A percentile compares a stretch with the other conserved stretches of the same genome.
Evolutionary conservation across 2,797 vertebrate species (phyloP).

Genomic region (Silurus lanzhouensis): DNA sequence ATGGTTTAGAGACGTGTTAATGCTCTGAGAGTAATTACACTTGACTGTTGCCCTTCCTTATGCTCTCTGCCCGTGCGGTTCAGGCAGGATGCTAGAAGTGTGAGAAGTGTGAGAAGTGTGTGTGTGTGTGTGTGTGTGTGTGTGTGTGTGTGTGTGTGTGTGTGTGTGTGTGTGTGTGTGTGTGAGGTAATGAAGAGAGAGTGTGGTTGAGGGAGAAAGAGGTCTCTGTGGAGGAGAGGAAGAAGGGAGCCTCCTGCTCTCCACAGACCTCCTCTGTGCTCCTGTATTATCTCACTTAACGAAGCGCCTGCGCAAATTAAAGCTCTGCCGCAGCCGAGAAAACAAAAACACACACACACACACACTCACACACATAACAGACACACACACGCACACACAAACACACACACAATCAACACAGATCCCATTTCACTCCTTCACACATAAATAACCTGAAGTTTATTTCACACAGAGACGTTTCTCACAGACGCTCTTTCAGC

Average conservation of each 20-base stretch:
- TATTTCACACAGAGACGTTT: conserved; percentile 42
- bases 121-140: conserved; percentile 63
- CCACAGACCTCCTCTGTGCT: conserved; percentile 77
- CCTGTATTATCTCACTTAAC: conserved; percentile 73
- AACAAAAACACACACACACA: conserved; percentile 58
- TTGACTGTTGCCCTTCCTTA: conserved; percentile 35
- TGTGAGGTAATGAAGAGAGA: conserved; percentile 68
- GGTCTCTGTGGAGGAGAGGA: conserved; percentile 69
- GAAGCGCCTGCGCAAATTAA: conserved; percentile 71
- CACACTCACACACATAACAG: conserved; percentile 45
- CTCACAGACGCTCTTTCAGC: conserved; percentile 69
- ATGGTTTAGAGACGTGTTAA: background rate
- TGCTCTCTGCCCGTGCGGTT: conserved; percentile 52
- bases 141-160: conserved; percentile 49
- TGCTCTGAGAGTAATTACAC: conserved; percentile 3
- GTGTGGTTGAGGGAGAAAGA: conserved; percentile 68
- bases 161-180: conserved; percentile 15
- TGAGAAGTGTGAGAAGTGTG: conserved; percentile 52
- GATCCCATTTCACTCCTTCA: conserved; percentile 62
- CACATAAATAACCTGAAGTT: conserved; percentile 34
- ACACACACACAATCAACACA: conserved; percentile 49
- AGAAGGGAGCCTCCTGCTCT: conserved; percentile 60
- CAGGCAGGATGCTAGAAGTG: conserved; percentile 74
- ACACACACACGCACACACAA: conserved; percentile 50
- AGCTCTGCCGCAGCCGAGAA: conserved; percentile 61